Conservation (phyloP, 2,888 invertebrate species). For the Apamea epomidion region DNA sequence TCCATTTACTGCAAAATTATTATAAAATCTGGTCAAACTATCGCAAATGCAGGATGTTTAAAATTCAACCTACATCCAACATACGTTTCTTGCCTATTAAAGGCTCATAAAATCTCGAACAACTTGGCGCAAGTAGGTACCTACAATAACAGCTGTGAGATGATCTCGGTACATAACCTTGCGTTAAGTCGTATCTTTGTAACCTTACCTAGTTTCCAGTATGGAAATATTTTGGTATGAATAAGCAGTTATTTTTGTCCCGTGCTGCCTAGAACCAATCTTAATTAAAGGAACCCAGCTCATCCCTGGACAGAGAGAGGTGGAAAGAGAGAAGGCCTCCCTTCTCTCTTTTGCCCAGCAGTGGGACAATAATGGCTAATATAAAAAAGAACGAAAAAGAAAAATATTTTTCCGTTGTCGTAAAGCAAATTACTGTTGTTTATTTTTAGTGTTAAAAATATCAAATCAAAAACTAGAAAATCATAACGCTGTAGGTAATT, state of each 20-base stretch:
- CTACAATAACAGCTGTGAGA: conserved; percentile 39
- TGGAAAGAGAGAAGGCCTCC: too few relatives aligned
- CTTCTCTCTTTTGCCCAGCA: too few relatives aligned
- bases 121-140: conserved; percentile 28
- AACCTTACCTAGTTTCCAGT: conserved; percentile 23
- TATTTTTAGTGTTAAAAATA: neutral
- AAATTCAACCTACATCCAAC: conserved; percentile 37
- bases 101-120: conserved; percentile 50
- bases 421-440: conserved; percentile 2
- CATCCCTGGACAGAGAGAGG: too few relatives aligned
- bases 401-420: conserved; percentile 1
- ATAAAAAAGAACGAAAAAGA: too few relatives aligned
- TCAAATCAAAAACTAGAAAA: too few relatives aligned
- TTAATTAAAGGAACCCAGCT: too few relatives aligned
- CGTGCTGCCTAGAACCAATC: too few relatives aligned
- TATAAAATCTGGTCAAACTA: conserved; percentile 7
- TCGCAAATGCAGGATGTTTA: conserved; percentile 7
- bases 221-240: conserved; percentile 14
- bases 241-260: neutral
- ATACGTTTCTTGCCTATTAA: conserved; percentile 47
- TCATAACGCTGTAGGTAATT: neutral
- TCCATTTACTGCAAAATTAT: neutral
- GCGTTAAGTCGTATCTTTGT: conserved; percentile 28
- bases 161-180: conserved; percentile 43
- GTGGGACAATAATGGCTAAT: too few relatives aligned